Evolutionary conservation across 2,888 invertebrate genomes (phyloP).

Genomic region (Microchrysa polita): DNA sequence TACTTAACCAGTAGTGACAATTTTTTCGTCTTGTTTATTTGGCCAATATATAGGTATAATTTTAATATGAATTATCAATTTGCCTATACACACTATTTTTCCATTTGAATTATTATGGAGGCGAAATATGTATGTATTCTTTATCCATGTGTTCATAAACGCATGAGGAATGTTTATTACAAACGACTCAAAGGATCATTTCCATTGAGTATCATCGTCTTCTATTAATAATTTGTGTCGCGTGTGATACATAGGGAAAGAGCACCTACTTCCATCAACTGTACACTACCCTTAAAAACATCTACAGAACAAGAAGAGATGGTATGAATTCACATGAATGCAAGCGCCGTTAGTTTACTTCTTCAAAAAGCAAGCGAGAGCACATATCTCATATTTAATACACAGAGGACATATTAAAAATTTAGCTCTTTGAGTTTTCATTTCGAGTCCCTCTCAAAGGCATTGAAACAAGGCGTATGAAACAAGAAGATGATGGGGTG

Average conservation of each 20-base stretch:
- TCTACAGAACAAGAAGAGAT: conserved; percentile 29
- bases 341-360: conserved; percentile 42
- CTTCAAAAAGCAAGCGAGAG: conserved; percentile 47
- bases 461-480: conserved; percentile 34
- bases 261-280: conserved; percentile 18
- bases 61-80: too few relatives aligned
- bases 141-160: conserved; percentile 47
- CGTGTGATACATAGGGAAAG: conserved; percentile 44
- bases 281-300: conserved; percentile 28
- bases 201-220: conserved; percentile 46
- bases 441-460: conserved; percentile 42
- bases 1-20: too few relatives aligned
- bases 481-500: conserved; percentile 40
- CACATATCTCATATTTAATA: conserved; percentile 50
- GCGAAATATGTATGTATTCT: conserved; percentile 19
- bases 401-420: conserved; percentile 47
- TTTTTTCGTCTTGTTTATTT: too few relatives aligned
- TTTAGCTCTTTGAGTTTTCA: conserved; percentile 46
- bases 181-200: conserved; percentile 47
- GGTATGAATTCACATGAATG: conserved; percentile 37
- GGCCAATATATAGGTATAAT: too few relatives aligned
- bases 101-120: conserved; percentile 32
- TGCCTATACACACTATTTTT: conserved; percentile 23
- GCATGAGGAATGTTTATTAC: conserved; percentile 48
- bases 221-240: conserved; percentile 50